Conservation (phyloP, 1,140 invertebrate genomes). For the Lordiphosa clarofinis region DNA sequence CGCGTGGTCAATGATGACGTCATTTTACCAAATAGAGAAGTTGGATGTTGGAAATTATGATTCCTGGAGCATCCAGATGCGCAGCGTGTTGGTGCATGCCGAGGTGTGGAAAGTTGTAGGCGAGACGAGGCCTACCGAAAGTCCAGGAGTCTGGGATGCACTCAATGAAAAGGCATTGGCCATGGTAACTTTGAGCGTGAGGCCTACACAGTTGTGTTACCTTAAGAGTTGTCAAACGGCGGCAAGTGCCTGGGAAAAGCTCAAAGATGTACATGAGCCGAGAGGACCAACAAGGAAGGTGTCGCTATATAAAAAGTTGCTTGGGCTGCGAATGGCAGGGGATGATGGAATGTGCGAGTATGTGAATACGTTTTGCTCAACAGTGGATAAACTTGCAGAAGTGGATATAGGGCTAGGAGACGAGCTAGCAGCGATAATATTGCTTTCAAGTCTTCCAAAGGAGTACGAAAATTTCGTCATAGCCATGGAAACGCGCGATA, state of each 20-base stretch:
- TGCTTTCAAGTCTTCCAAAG: not conserved
- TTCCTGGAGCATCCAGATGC: not conserved
- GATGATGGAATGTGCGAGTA: not conserved
- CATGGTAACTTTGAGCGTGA: not conserved
- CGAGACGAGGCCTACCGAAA: not conserved
- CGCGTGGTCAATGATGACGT: too few relatives aligned
- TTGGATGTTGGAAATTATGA: not conserved
- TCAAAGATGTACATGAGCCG: not conserved
- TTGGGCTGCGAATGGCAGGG: not conserved
- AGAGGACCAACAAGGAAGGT: too few relatives aligned
- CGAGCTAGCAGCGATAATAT: too few relatives aligned
- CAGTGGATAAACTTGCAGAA: not conserved
- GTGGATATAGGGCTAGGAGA: too few relatives aligned
- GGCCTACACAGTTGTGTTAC: too few relatives aligned
- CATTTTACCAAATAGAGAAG: too few relatives aligned
- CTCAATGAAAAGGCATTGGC: not conserved
- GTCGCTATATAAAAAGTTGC: too few relatives aligned
- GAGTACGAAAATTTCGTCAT: not conserved
- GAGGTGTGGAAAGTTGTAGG: not conserved
- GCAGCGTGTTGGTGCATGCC: slow-evolving; percentile 1
- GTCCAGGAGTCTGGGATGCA: not conserved
- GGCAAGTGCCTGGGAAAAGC: not conserved
- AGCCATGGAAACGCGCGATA: not conserved
- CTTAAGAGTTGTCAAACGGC: too few relatives aligned
- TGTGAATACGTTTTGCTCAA: slow-evolving; percentile 1